phyloP scores from a whole-genome alignment of 2,797 vertebrate species.

The Phrynocephalus guinanensis region DNA sequence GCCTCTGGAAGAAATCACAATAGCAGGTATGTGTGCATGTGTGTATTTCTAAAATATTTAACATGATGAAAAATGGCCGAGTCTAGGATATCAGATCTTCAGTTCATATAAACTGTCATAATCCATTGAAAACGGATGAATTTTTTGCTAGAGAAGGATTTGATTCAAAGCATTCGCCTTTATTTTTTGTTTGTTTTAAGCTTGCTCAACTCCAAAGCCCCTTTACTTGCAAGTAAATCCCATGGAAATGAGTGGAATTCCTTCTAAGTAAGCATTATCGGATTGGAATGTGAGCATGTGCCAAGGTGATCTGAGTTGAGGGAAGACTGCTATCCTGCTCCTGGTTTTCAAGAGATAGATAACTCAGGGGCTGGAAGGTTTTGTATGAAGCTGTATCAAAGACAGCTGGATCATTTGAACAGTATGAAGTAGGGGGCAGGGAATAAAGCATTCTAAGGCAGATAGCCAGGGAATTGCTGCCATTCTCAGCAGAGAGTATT shows the following conservation, averaged over 20 bases:
- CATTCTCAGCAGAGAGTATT: constrained; percentile 46
- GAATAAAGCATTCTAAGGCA: constrained; percentile 34
- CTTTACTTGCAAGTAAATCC: background rate
- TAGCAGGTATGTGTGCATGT: constrained; percentile 60
- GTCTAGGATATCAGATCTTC: background rate
- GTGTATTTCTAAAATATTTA: background rate
- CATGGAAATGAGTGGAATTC: background rate
- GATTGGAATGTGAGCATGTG: background rate
- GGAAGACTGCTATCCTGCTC: background rate
- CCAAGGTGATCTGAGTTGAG: constrained; percentile 7
- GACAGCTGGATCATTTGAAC: background rate
- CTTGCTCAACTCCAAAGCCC: background rate
- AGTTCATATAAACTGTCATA: rapidly evolving
- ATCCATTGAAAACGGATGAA: background rate
- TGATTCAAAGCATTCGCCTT: background rate
- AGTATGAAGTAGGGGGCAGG: background rate
- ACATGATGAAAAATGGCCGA: background rate
- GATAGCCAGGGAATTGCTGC: constrained; percentile 30
- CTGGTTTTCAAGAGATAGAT: background rate
- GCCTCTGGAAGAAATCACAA: constrained; percentile 60
- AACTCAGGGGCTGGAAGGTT: background rate
- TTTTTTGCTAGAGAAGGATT: background rate
- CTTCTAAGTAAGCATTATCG: background rate
- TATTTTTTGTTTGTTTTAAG: background rate
- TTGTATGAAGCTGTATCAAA: background rate